A percentile compares a stretch with the other conserved stretches of the same genome.
These are phyloP conservation scores for Drosophila obscura DNA, from an alignment of 1,140 invertebrate genomes.

Conservation along the genomic window DNA sequence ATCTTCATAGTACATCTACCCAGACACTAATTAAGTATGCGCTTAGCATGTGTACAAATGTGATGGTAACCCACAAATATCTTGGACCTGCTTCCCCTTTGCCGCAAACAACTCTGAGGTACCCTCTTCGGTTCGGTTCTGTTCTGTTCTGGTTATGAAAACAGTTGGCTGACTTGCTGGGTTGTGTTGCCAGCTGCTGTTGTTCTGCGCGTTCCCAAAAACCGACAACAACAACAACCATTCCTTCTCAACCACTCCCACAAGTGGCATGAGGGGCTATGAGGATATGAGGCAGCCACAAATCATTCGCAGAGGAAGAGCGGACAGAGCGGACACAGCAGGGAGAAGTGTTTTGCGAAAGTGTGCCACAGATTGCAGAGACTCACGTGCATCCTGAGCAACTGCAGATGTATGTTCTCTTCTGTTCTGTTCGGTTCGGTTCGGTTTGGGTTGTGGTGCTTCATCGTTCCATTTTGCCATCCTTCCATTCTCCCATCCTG, in stretches of 20 bases:
- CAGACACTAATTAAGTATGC: no score
- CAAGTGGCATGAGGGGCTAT: no score
- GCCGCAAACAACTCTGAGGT: slow-evolving; percentile 1
- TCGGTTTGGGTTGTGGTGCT: neutral
- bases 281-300: neutral
- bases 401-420: slow-evolving; percentile 25
- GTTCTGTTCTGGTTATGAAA: slow-evolving; percentile 32
- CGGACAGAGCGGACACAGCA: neutral
- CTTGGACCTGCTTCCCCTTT: no score
- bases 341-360: slow-evolving; percentile 21
- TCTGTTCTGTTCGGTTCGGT: slow-evolving; percentile 1
- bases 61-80: no score
- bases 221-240: no score
- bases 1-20: no score
- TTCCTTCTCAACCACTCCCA: no score
- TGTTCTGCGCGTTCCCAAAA: slow-evolving; percentile 1
- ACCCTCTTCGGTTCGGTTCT: neutral
- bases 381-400: slow-evolving; percentile 54
- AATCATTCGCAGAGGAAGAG: slow-evolving; percentile 11
- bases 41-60: no score
- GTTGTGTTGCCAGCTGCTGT: slow-evolving; percentile 31
- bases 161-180: slow-evolving; percentile 35
- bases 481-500: slow-evolving; percentile 9
- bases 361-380: slow-evolving; percentile 61
- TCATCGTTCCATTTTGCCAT: neutral